Conservation (phyloP, 2,888 invertebrate species). For the Synergus gifuensis region DNA sequence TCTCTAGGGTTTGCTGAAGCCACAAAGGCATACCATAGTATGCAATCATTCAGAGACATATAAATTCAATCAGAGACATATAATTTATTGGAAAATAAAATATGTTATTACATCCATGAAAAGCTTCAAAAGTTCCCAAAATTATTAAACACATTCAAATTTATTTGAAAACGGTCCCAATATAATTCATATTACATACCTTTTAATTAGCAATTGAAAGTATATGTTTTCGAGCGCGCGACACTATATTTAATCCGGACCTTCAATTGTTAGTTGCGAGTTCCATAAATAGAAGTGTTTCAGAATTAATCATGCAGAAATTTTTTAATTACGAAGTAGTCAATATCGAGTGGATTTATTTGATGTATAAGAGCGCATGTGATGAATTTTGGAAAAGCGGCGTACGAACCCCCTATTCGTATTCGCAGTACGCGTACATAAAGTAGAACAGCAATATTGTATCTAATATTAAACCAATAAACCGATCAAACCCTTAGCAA, state of each 20-base stretch:
- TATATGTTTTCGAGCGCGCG: too few species aligned
- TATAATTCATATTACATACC: too few species aligned
- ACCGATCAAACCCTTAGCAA: not conserved
- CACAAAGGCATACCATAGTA: not conserved
- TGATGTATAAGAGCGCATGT: too few species aligned
- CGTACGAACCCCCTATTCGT: not conserved
- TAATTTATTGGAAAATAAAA: not conserved
- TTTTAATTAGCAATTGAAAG: too few species aligned
- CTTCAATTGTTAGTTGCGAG: not conserved
- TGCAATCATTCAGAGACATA: not conserved
- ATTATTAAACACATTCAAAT: too few species aligned
- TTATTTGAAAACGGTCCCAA: too few species aligned
- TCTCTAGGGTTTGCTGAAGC: not conserved
- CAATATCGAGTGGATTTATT: slow-evolving; percentile 1
- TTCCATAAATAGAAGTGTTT: not conserved
- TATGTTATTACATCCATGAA: not conserved
- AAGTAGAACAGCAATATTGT: slow-evolving; percentile 21
- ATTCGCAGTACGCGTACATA: slow-evolving; percentile 3
- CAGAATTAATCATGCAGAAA: not conserved
- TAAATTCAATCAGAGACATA: not conserved
- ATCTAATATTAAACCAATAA: slow-evolving; percentile 24
- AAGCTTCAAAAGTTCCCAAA: not conserved
- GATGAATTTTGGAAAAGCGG: not conserved
- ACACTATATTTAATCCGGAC: not conserved
- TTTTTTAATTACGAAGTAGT: slow-evolving; percentile 2